Base-by-base conservation (phyloP, 1,140 invertebrate genomes). In the Sesamia nonagrioides region DNA sequence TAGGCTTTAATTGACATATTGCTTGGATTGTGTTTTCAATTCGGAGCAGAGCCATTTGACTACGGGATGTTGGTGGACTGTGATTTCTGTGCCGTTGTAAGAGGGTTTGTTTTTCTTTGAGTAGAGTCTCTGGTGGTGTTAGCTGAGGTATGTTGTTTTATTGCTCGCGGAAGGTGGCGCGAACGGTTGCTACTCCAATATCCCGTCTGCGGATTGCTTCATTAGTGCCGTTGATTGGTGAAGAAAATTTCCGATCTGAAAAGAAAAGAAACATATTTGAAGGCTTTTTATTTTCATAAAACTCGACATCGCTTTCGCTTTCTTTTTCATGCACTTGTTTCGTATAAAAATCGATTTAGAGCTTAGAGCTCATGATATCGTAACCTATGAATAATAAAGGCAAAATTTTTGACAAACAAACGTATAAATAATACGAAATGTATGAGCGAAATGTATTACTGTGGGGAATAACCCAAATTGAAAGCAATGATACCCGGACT, bases 121-220 rank as follows among this genome's bases (percentile, higher is more conserved):
- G 13, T 72, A 18, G 42, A 58, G 37, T 82, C 79, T 88, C 86
- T 81, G 84, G 68, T 85, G 79, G 66, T 79, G 60, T 81, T 78
- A 79, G 78, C 40, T 71, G 76, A 77, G 61, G 77, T 79, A 80
- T 88, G 85, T 89, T 90, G 88, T 93, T 90, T 91, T 92, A 92
- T 93, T 93, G 86, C 85, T 79, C 76, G 89, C 76, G 83, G 85
- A 87, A 88, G 86, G 82, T 81, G 84, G 80, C 86, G 89, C 79
- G 84, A 92, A 89, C 87, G 84, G 87, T 86, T 87, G 78, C 89
- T 91, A 90, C 85, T 93, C 85, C 88, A 94, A 94, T 94, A 93
- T 94, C 89, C 91, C 86, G 88, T 77, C 87, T 87, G 88, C 80
- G 91, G 91, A 94, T 93, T 94, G 93, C 91, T 92, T 93, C 92